Conservation (phyloP, 2,113 vertebrate genomes). For the Boulengeromyrus knoepffleri region DNA sequence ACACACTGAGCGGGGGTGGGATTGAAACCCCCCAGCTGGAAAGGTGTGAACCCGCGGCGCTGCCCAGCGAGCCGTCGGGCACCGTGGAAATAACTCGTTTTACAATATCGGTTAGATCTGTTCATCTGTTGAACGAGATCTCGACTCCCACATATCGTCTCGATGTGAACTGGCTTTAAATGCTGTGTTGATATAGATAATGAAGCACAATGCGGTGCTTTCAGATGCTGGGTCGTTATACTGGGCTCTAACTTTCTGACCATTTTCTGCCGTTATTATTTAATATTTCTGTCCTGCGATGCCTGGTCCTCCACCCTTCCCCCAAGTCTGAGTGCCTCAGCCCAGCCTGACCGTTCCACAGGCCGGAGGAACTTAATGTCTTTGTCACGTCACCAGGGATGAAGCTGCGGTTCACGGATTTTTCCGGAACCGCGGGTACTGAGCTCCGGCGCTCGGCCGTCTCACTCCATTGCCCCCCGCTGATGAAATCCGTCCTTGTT, state of each 20-base stretch:
- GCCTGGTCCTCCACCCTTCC: too few species aligned
- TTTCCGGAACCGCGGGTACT: background rate
- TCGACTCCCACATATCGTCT: background rate
- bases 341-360: background rate
- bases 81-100: background rate
- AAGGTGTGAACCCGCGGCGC: background rate
- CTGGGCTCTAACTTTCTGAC: background rate
- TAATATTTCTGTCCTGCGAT: background rate
- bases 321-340: background rate
- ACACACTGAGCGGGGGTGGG: background rate
- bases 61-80: background rate
- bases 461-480: background rate
- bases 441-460: too few species aligned
- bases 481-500: background rate
- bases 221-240: background rate
- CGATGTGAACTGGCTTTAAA: background rate
- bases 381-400: background rate
- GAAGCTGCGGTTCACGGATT: background rate
- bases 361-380: background rate
- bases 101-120: background rate
- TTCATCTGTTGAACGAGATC: background rate
- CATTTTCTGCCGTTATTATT: background rate
- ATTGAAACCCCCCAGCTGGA: background rate
- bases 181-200: background rate
- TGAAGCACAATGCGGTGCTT: background rate